Base-by-base conservation (phyloP, 2,113 vertebrate genomes). In the Toxotes jaculatrix region DNA sequence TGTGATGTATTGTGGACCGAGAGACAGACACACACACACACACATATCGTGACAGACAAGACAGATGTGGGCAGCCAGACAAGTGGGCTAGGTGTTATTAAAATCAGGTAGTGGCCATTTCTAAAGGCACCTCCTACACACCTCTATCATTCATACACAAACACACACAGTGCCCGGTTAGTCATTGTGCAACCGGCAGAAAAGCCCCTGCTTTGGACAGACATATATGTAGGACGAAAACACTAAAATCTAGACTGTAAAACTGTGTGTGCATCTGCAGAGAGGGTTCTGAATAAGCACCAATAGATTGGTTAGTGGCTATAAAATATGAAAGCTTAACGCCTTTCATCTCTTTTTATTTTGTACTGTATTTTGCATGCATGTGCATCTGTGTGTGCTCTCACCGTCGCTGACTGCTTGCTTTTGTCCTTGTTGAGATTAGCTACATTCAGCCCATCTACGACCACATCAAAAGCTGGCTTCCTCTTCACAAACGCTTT, bases 391-490 rank as follows among this genome's bases (percentile, higher is more conserved):
- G 40, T 53, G 34, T 12, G 11, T 55, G 9, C 61, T 71, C 96
- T 97, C 92, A 99, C 98, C 76, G 91, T 95, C 90, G 96, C 91
- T 34, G 97, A 97, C 16, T 88, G 93, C 42, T 73, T 91, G 75
- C 4, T 84, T 90, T 84, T 96, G 78, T 85, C 91, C 79, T 79
- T 95, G 80, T 66, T 45, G 65, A 92, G 75, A 77, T 96, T 95
- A 72, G 96, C 97, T 69, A 98, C 95, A 79, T 99, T 99, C 83
- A 99, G 96, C 23, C 97, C 97, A 80, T 99, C 98, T 3, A 99
- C 91, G 42, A 99, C 96, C 83, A 99, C 93, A 93, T 99, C 97
- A 93, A 97, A 99, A 0, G 96, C 92, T 38, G 96, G 94, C 59
- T 62, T 92, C 67, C 42, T 91, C 88, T 95, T 94, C 84, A 99